Evolutionary conservation across 2,113 vertebrate species (phyloP).

Genomic region (Rhea pennata): DNA sequence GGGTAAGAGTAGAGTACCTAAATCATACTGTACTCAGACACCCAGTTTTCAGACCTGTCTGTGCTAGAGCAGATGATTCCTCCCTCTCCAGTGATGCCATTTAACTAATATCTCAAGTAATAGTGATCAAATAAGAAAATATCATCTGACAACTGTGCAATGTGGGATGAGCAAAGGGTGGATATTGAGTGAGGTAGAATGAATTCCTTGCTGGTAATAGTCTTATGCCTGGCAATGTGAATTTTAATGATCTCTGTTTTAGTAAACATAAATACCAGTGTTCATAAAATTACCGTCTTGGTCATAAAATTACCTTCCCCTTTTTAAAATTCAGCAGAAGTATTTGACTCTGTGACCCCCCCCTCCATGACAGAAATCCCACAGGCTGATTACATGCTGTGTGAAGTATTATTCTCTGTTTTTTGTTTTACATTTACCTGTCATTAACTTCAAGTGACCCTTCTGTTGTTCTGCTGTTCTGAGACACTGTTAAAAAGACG

Average conservation of each 20-base stretch:
- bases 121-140: background rate
- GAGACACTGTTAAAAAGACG: slow-evolving; percentile 50
- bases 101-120: background rate
- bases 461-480: slow-evolving; percentile 53
- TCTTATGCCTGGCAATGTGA: background rate
- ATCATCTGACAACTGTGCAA: background rate
- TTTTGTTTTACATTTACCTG: slow-evolving; percentile 72
- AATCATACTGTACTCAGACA: background rate
- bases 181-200: background rate
- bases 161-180: background rate
- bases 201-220: background rate
- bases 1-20: background rate
- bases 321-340: slow-evolving; percentile 66
- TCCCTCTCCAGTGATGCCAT: background rate
- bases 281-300: slow-evolving; percentile 59
- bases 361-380: slow-evolving; percentile 58
- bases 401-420: slow-evolving; percentile 62
- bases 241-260: slow-evolving; percentile 45
- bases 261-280: slow-evolving; percentile 62
- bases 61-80: background rate
- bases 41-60: background rate
- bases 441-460: slow-evolving; percentile 67
- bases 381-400: slow-evolving; percentile 60
- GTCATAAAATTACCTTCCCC: slow-evolving; percentile 34
- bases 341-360: slow-evolving; percentile 46